phyloP scores from a whole-genome alignment of 2,113 vertebrate genomes.

The Nycticryphes semicollaris region DNA sequence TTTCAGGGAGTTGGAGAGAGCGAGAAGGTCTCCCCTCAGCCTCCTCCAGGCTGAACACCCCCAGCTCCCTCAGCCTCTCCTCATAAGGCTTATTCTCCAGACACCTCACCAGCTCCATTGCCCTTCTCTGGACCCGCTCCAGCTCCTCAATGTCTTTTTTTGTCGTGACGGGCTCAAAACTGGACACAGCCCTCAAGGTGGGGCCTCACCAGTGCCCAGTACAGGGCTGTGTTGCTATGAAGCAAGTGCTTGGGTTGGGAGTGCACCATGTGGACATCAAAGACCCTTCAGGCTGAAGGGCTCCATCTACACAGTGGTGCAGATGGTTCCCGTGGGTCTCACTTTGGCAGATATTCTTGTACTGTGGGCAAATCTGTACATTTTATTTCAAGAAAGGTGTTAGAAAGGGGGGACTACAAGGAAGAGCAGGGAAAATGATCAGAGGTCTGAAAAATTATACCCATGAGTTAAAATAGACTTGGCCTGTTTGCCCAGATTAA shows the following conservation, averaged over 20 bases:
- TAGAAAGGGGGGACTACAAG: background rate
- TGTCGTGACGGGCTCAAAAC: too few species aligned
- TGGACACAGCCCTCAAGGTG: too few species aligned
- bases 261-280: background rate
- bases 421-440: background rate
- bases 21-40: too few species aligned
- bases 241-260: fast-evolving
- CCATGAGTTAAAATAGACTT: background rate
- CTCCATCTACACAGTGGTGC: background rate
- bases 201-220: too few species aligned
- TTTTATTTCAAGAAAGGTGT: background rate
- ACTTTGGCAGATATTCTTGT: fast-evolving
- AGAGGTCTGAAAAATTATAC: background rate
- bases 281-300: background rate
- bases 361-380: background rate
- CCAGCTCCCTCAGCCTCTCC: too few species aligned
- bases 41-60: too few species aligned
- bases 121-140: too few species aligned
- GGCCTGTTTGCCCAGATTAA: background rate
- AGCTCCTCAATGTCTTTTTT: too few species aligned
- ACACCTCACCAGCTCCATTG: too few species aligned
- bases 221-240: too few species aligned
- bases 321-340: background rate
- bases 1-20: too few species aligned
- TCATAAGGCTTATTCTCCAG: too few species aligned